Conservation (phyloP, 1,140 invertebrate species). For the Sycobia sp. region DNA sequence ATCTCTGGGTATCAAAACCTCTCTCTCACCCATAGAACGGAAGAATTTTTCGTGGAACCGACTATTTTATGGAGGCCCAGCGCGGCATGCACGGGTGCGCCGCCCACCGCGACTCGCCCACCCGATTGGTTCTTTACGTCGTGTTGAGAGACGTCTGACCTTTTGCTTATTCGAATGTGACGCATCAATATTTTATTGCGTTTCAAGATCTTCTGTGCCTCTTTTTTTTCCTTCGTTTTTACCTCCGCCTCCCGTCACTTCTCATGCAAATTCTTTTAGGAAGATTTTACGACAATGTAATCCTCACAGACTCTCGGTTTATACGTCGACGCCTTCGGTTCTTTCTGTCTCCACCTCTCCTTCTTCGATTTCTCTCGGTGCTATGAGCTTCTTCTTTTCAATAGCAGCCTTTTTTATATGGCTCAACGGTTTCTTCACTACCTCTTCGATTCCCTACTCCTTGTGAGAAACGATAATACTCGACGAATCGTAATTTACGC, state of each 20-base stretch:
- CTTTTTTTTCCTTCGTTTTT: not conserved
- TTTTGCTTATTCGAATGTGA: constrained; percentile 38
- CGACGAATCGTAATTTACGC: constrained; percentile 27
- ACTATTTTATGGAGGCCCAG: constrained; percentile 30
- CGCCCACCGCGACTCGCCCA: not conserved
- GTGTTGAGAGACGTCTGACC: too few relatives aligned
- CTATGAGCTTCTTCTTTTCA: not conserved
- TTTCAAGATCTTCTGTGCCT: not conserved
- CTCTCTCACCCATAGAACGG: not conserved
- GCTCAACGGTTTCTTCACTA: not conserved
- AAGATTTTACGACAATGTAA: constrained; percentile 59
- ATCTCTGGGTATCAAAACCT: constrained; percentile 1
- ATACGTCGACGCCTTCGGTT: constrained; percentile 39
- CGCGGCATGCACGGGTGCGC: not conserved
- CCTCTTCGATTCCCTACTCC: not conserved
- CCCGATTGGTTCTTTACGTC: too few relatives aligned
- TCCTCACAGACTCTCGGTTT: constrained; percentile 42
- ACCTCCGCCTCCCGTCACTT: too few relatives aligned
- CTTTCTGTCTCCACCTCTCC: constrained; percentile 11
- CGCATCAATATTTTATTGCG: constrained; percentile 51
- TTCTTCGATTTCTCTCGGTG: not conserved
- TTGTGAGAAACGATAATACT: constrained; percentile 25
- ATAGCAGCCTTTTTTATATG: not conserved
- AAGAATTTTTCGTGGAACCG: constrained; percentile 7
- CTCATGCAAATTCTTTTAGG: constrained; percentile 51